Percentiles rank a stretch among this genome's conserved stretches.
Conservation (phyloP, 1,140 invertebrate species). For the Paracyclopina nana region DNA sequence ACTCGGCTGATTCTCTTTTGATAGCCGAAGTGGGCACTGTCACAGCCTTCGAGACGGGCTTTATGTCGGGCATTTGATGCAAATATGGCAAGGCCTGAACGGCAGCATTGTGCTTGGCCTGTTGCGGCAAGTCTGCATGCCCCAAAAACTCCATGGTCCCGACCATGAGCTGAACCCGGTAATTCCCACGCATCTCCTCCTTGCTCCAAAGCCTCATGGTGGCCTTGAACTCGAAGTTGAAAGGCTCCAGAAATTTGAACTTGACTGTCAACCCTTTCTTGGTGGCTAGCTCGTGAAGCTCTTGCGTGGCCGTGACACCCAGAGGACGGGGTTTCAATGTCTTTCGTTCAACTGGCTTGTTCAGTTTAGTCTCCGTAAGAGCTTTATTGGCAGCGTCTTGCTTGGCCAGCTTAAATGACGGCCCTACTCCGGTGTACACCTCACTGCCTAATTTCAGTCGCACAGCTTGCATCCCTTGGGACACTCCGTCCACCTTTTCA, state of each 20-base stretch:
- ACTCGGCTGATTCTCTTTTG: too few relatives aligned
- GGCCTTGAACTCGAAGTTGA: slow-evolving; percentile 10
- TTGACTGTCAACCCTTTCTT: slow-evolving; percentile 7
- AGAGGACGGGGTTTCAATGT: neutral
- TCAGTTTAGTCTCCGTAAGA: too few relatives aligned
- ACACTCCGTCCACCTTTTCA: too few relatives aligned
- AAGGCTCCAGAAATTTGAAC: slow-evolving; percentile 8
- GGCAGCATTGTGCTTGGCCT: slow-evolving; percentile 14
- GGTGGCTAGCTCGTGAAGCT: slow-evolving; percentile 11
- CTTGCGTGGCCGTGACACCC: neutral
- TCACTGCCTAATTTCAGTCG: too few relatives aligned
- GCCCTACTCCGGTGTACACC: too few relatives aligned
- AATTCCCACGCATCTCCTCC: neutral
- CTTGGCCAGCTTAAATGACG: too few relatives aligned
- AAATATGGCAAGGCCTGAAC: slow-evolving; percentile 3
- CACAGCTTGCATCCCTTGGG: too few relatives aligned
- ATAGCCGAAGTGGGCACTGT: neutral
- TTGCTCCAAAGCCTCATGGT: slow-evolving; percentile 11
- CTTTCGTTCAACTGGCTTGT: too few relatives aligned
- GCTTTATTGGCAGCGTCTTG: too few relatives aligned
- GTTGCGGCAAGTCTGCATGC: slow-evolving; percentile 12
- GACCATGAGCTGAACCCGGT: slow-evolving; percentile 7
- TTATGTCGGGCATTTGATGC: slow-evolving; percentile 3
- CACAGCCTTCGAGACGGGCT: neutral
- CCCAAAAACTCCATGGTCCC: slow-evolving; percentile 12